A percentile compares a stretch with the other conserved stretches of the same genome.
Conservation (phyloP, 2,888 invertebrate genomes). For the Agrochola lota region DNA sequence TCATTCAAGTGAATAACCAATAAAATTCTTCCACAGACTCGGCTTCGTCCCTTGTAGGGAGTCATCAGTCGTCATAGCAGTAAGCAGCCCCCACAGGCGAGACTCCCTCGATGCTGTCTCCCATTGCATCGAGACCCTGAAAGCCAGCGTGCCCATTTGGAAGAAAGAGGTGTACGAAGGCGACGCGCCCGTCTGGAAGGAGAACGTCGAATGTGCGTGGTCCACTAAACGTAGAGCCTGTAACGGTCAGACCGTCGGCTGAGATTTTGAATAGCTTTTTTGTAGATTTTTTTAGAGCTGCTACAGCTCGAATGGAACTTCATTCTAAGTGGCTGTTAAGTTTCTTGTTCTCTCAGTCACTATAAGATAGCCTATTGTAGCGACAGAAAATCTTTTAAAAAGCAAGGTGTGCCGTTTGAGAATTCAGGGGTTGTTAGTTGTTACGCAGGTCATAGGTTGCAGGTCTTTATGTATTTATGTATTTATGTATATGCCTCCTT, state of each 20-base stretch:
- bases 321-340: background rate
- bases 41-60: slow-evolving; percentile 96
- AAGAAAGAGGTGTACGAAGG: slow-evolving; percentile 97
- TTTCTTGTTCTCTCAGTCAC: background rate
- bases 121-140: slow-evolving; percentile 95
- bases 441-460: background rate
- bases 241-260: slow-evolving; percentile 70
- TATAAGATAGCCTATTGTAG: background rate
- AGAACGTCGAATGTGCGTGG: slow-evolving; percentile 96
- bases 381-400: background rate
- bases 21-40: slow-evolving; percentile 87
- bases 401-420: background rate
- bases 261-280: slow-evolving; percentile 14
- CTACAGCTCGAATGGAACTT: background rate
- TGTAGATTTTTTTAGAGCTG: background rate
- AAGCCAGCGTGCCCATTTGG: slow-evolving; percentile 98
- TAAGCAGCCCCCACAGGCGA: slow-evolving; percentile 96
- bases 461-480: too few species aligned
- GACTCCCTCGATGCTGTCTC: slow-evolving; percentile 96
- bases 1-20: background rate
- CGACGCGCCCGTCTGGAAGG: slow-evolving; percentile 93
- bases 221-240: slow-evolving; percentile 85
- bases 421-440: background rate
- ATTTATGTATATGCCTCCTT: background rate
- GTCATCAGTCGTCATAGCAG: slow-evolving; percentile 96